Evolutionary conservation across 2,888 invertebrate species (phyloP), one percentile per base, ranked within the genome.

Genomic region (Rambutsinella grinnellia): DNA sequence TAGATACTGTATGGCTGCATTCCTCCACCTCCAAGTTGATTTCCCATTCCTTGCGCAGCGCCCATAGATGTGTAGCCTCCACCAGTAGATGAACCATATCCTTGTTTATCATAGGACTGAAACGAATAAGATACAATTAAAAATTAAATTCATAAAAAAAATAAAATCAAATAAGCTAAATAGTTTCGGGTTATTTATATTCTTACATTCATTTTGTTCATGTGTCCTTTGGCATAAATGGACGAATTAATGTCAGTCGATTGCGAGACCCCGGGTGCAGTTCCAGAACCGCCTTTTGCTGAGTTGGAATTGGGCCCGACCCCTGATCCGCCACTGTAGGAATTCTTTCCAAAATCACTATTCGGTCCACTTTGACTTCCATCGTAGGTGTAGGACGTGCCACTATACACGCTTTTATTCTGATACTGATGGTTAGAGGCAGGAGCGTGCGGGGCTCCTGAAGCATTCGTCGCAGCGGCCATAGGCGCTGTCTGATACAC

Each of bases 161-260:
- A n/a, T 60, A 6, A 10, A 62, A 49, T 23, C 2, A 28, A 17
- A n/a, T 53, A 51, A 24, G 10, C 3, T 27, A 26, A 65, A 8
- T 5, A 36, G 15, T 15, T 6, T 27, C 36, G 36, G 15, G 8
- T 13, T 26, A 21, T 46, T 21, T 46, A 21, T 60, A 1, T 19
- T 92, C 93, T 92, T 88, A 94, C 94, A 88, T 94, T 94, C 87
- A 95, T 94, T 90, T 95, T 95, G 86, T 93, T 93, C 86, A 96
- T 91, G 83, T 93, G 93, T 87, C 96, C 95, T 82, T 96, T 96
- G 85, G 93, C 92, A 87, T 96, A 96, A 91, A 95, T 94, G 36
- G 93, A 92, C 82, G 91, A 91, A 84, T 90, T 89, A 85, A 95
- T 90, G 85, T 95, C 95, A 63, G 92, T 91, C 58, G 82, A 77